Base-by-base conservation (phyloP, 2,113 vertebrate species). In the Gobius niger region DNA sequence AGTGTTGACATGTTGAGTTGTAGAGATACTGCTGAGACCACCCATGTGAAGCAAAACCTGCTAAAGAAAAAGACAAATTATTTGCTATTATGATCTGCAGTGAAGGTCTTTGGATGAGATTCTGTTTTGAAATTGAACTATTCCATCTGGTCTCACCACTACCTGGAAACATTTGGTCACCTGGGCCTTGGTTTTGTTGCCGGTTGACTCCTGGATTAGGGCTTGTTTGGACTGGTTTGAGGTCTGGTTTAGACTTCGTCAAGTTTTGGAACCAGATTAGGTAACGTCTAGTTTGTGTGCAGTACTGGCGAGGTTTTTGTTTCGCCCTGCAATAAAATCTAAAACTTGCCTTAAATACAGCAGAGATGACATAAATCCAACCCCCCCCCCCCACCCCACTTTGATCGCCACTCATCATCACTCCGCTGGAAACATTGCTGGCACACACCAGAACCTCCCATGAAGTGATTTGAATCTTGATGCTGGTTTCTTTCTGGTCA, bases 401-500 rank as follows among this genome's bases (percentile, higher is more conserved):
- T 24, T 54, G 18, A 16, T 11, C 12, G 52, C 16, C 52, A 10
- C 10, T 54, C 8, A 19, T 19, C 9, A 54, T 12, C 5, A 24
- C 16, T 24, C 9, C 49, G n/a, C 49, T 50, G 14, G 5, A 54
- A 54, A 54, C 52, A 12, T 12, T 24, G 10, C 44, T 57, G 47
- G 18, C 65, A 61, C 44, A 70, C 76, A 62, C 56, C 72, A 74
- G 24, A 81, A 72, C 64, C 73, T 70, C 57, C 57, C 63, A 40
- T 72, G 73, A 62, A 70, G 63, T 7, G 11, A 72, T 80, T 74
- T 73, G 75, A 82, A 82, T 84, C 65, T 61, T 67, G 61, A 77
- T 70, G 70, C 60, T 44, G 56, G 78, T 73, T 59, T 13, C 44
- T 68, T 71, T 81, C 65, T 53, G 49, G 53, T 70, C 73, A 63